A percentile compares a stretch with the other conserved stretches of the same genome.
Conservation (phyloP, 2,113 vertebrate genomes). For the Oriolus oriolus region DNA sequence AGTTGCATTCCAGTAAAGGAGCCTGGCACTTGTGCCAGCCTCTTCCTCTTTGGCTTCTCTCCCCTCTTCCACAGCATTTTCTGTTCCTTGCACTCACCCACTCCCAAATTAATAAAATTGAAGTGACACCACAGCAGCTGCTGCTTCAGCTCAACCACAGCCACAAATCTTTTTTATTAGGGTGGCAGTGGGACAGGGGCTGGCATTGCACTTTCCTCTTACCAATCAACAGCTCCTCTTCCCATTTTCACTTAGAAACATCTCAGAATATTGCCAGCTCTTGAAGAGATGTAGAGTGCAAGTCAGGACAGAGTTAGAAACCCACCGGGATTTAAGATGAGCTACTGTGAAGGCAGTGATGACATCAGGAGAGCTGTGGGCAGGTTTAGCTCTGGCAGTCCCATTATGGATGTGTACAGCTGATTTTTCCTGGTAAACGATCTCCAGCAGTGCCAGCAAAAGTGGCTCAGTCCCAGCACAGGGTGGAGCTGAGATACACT, state of each 20-base stretch:
- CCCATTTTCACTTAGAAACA: neutral
- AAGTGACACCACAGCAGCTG: neutral
- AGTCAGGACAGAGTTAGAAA: neutral
- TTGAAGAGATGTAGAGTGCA: neutral
- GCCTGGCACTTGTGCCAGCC: neutral
- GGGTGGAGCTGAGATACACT: neutral
- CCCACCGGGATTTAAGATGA: neutral
- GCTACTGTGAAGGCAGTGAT: neutral
- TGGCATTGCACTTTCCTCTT: neutral
- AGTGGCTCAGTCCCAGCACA: neutral
- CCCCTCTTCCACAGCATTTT: neutral
- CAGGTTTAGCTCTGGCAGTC: neutral
- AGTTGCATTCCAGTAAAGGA: neutral
- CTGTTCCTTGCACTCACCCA: neutral
- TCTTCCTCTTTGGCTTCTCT: neutral
- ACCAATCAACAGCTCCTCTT: neutral
- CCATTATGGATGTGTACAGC: neutral
- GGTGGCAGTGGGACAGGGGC: neutral
- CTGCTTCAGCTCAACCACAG: neutral
- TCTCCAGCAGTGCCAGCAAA: neutral
- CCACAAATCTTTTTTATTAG: neutral
- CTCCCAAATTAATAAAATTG: neutral
- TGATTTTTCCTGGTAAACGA: neutral
- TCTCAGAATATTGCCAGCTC: neutral
- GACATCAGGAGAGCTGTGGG: fast-evolving